Percentiles rank a stretch among this genome's conserved stretches.
phyloP scores from a whole-genome alignment of 2,797 vertebrate genomes.

The Macropus fuliginosus region DNA sequence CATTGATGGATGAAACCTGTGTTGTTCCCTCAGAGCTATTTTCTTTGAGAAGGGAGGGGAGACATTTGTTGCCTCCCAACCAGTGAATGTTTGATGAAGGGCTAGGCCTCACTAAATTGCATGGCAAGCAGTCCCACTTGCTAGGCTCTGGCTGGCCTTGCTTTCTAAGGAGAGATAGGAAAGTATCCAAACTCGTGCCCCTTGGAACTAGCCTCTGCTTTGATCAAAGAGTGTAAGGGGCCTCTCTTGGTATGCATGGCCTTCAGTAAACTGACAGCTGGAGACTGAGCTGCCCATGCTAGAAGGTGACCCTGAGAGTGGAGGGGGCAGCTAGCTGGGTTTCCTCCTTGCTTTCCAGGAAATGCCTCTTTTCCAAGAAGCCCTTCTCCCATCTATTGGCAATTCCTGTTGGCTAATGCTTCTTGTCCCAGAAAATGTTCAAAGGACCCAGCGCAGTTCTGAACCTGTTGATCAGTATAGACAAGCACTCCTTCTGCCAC shows the following conservation, averaged over 20 bases:
- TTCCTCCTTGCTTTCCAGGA: neutral
- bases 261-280: neutral
- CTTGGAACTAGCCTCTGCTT: neutral
- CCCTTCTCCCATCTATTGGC: neutral
- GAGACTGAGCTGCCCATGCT: neutral
- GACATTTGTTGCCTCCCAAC: neutral
- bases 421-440: neutral
- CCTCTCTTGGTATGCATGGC: neutral
- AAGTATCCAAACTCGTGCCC: neutral
- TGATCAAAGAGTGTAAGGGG: neutral
- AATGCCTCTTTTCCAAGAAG: neutral
- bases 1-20: neutral
- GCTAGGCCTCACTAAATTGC: neutral
- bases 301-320: neutral
- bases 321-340: neutral
- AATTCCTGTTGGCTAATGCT: neutral
- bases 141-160: neutral
- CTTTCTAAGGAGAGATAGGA: neutral
- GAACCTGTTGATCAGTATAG: neutral
- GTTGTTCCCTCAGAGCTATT: neutral
- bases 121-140: neutral
- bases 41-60: neutral
- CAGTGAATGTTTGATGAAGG: neutral
- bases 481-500: slow-evolving; percentile 72
- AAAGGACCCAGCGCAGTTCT: neutral